Base-by-base conservation (phyloP, 2,113 vertebrate genomes). In the Columba livia region DNA sequence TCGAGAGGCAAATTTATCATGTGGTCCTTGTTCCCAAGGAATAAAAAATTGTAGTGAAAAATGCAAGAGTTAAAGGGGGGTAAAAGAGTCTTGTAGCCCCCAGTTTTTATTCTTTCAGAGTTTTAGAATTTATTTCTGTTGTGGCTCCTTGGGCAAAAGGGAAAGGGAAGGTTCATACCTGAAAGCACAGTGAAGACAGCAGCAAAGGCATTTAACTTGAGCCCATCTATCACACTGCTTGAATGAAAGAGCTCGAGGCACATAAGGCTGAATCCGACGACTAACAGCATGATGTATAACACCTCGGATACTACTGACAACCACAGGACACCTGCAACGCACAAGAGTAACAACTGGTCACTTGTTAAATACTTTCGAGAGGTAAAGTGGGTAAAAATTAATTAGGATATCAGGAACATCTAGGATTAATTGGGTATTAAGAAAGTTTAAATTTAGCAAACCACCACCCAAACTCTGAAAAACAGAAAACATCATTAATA, bases 121-220 rank as follows among this genome's bases (percentile, higher is more conserved):
- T 50, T 60, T 75, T 21, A 61, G 53, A 29, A n/a, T 51, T 80
- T 62, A 25, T 8, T 56, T 74, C 54, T 18, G 34, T 75, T 15
- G 2, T 28, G 20, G 11, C 24, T 85, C 31, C 21, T 54, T 1
- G 0, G 77, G 64, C 18, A 40, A 53, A 73, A 80, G 60, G 31
- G 48, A 57, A 74, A 26, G n/a, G 53, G 57, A 86, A 29, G 24
- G 56, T 66, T 78, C 92, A 54, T 98, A 99, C 99, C 99, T 95
- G 99, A 99, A 54, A 99, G 98, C 84, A 99, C 99, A 74, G 99
- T 99, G 98, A 99, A 99, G 97, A 99, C 99, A 15, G 99, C 99
- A 2, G 99, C 99, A 42, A 99, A 99, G 97, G 99, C 99, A 65
- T 99, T 99, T 95, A 99, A 98, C 96, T 99, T 99, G 97, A 99